Evolutionary conservation across 2,797 vertebrate species (phyloP).

Genomic region (Acestrorhynchus altus): DNA sequence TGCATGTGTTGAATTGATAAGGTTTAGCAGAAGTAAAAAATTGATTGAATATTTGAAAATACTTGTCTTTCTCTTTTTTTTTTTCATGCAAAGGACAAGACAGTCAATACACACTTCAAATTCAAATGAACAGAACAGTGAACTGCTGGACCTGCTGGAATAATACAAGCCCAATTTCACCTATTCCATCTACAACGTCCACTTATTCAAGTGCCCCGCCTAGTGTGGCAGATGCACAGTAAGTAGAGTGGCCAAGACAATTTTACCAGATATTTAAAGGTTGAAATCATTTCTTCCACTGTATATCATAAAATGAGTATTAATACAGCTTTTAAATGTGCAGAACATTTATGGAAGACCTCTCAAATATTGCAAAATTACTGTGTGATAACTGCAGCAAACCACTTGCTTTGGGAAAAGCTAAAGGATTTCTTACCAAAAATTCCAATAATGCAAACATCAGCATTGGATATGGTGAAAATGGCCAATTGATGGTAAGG

Average conservation of each 20-base stretch:
- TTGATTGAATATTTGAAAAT: not conserved
- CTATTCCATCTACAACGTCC: too few species aligned
- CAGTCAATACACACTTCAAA: not conserved
- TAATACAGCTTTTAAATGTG: not conserved
- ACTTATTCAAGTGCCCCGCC: too few species aligned
- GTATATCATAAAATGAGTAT: not conserved
- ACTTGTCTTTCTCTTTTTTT: not conserved
- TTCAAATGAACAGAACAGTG: not conserved
- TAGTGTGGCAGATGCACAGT: too few species aligned
- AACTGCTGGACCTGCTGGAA: not conserved
- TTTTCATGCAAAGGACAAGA: not conserved
- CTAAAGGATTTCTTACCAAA: slow-evolving; percentile 51
- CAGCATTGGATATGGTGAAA: not conserved
- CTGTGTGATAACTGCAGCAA: slow-evolving; percentile 13
- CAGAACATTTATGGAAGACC: not conserved
- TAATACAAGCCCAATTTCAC: not conserved
- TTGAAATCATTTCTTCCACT: not conserved
- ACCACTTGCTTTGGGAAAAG: not conserved
- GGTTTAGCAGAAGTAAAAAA: not conserved
- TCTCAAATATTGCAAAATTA: rapidly evolving
- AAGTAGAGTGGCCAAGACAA: slow-evolving; percentile 14
- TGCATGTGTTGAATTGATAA: too few species aligned
- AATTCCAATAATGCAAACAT: not conserved
- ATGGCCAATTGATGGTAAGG: slow-evolving; percentile 22
- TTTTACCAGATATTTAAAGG: not conserved